A percentile compares a stretch with the other conserved stretches of the same genome.
Evolutionary conservation across 2,797 vertebrate species (phyloP).

Genomic region (Eulemur coronatus): DNA sequence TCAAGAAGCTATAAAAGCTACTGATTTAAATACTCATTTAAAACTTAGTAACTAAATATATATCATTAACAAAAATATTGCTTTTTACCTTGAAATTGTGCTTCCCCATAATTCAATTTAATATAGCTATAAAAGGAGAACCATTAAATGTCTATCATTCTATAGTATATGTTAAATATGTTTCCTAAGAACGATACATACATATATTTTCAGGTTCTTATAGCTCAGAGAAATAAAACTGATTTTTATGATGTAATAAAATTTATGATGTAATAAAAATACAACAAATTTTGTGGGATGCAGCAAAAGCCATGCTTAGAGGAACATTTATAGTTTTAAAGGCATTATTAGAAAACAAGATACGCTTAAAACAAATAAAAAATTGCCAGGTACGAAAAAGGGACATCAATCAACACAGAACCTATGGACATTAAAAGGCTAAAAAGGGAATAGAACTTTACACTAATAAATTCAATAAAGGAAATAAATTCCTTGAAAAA

Average conservation of each 20-base stretch:
- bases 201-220: neutral
- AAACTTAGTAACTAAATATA: neutral
- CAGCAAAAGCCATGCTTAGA: neutral
- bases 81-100: constrained; percentile 19
- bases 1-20: neutral
- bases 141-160: neutral
- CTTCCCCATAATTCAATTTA: neutral
- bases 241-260: neutral
- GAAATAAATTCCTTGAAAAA: neutral
- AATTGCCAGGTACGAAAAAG: neutral
- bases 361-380: constrained; percentile 6
- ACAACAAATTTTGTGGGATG: neutral
- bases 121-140: neutral
- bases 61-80: neutral
- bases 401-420: neutral
- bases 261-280: neutral
- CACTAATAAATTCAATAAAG: neutral
- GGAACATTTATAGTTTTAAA: constrained; percentile 27
- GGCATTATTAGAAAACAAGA: neutral
- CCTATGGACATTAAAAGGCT: neutral
- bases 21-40: neutral
- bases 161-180: neutral
- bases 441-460: neutral
- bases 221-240: neutral
- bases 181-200: neutral